These are phyloP conservation scores for Germaria angustata DNA, from an alignment of 2,888 invertebrate species.

Conservation along the genomic window DNA sequence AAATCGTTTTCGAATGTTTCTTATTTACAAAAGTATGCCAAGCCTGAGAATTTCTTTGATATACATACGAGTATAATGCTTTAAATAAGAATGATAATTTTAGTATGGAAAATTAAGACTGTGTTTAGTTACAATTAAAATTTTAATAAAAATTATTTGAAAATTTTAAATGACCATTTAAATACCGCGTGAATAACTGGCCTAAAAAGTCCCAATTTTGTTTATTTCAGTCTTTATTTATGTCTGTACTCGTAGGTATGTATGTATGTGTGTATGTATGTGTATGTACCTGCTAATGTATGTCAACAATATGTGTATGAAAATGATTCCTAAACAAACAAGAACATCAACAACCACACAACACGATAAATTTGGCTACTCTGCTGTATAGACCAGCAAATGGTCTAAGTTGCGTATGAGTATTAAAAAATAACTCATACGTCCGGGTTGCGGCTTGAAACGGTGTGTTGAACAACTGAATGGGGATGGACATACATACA, in stretches of 20 bases:
- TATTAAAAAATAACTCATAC: conserved; percentile 60
- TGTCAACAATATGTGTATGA: background rate
- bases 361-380: background rate
- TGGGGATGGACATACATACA: background rate
- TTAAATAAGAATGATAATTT: too few relatives aligned
- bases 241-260: background rate
- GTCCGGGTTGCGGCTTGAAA: conserved; percentile 15
- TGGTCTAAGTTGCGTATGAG: conserved; percentile 41
- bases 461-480: conserved; percentile 22
- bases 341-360: background rate
- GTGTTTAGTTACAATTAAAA: too few relatives aligned
- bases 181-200: too few relatives aligned
- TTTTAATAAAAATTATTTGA: too few relatives aligned
- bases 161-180: background rate
- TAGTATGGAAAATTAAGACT: too few relatives aligned
- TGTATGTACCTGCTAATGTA: too few relatives aligned
- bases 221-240: background rate
- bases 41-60: too few relatives aligned
- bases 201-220: background rate
- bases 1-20: too few relatives aligned
- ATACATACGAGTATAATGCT: too few relatives aligned
- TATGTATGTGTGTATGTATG: background rate
- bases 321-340: conserved; percentile 47
- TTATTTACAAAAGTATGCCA: too few relatives aligned
- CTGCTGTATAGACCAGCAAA: background rate